Percentiles rank a stretch among this genome's conserved stretches.
phyloP scores from a whole-genome alignment of 1,140 invertebrate species.

The Sarcophaga peregrina region DNA sequence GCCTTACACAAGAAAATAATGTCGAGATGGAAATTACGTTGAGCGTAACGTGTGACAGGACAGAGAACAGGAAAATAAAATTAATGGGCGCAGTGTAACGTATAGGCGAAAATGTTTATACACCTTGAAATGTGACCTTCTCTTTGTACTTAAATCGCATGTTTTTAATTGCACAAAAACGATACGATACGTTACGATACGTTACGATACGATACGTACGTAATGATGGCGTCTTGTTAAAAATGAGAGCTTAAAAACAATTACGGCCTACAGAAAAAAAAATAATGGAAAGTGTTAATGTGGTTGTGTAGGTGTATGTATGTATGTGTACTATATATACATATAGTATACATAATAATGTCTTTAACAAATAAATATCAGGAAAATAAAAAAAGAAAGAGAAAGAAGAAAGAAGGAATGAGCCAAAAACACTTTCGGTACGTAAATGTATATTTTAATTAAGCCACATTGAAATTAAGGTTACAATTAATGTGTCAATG shows the following conservation, averaged over 20 bases:
- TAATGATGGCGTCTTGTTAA: too few relatives aligned
- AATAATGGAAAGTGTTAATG: not conserved
- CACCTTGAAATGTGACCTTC: not conserved
- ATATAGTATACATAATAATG: not conserved
- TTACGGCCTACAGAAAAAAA: not conserved
- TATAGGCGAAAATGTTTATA: not conserved
- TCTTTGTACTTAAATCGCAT: not conserved
- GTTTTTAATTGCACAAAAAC: slow-evolving; percentile 5
- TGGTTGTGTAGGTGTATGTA: too few relatives aligned
- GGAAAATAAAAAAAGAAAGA: not conserved
- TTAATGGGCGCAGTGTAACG: too few relatives aligned
- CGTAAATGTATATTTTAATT: slow-evolving; percentile 30
- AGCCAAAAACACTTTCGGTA: too few relatives aligned
- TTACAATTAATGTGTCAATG: slow-evolving; percentile 41
- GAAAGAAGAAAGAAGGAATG: not conserved
- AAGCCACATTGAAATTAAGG: slow-evolving; percentile 39
- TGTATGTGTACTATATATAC: not conserved
- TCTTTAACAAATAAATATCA: slow-evolving; percentile 8
- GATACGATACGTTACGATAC: not conserved
- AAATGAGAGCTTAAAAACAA: not conserved
- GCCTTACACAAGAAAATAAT: too few relatives aligned
- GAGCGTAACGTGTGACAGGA: too few relatives aligned
- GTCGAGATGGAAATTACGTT: too few relatives aligned
- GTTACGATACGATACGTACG: not conserved
- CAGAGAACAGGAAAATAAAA: too few relatives aligned